These are phyloP conservation scores for Parnassius smintheus DNA, from an alignment of 2,888 invertebrate species.

Conservation along the genomic window DNA sequence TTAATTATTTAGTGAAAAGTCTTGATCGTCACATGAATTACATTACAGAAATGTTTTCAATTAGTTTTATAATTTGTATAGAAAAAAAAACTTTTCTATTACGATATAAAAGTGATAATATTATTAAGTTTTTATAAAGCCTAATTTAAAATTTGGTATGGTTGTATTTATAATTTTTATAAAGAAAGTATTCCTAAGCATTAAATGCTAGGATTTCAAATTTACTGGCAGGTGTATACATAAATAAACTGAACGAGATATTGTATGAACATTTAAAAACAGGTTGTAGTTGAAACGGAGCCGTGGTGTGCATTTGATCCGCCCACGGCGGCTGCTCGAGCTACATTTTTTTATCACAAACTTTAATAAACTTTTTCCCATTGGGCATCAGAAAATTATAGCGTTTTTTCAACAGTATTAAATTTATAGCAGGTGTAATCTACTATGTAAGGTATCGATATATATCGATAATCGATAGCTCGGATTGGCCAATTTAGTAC, in stretches of 20 bases:
- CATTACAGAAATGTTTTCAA: no score
- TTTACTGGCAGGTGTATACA: slow-evolving; percentile 29
- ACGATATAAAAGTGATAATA: no score
- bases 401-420: slow-evolving; percentile 57
- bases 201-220: neutral
- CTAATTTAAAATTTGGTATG: no score
- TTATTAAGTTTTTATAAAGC: no score
- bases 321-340: slow-evolving; percentile 64
- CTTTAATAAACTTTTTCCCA: slow-evolving; percentile 76
- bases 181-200: no score
- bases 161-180: no score
- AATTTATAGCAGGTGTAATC: slow-evolving; percentile 75
- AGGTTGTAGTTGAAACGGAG: slow-evolving; percentile 59
- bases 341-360: slow-evolving; percentile 55
- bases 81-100: no score
- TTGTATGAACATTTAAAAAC: slow-evolving; percentile 50
- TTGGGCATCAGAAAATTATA: slow-evolving; percentile 72
- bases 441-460: slow-evolving; percentile 52
- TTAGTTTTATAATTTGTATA: no score
- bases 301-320: slow-evolving; percentile 57
- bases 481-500: slow-evolving; percentile 48
- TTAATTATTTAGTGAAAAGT: no score
- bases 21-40: no score
- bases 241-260: slow-evolving; percentile 18
- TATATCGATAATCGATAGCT: slow-evolving; percentile 50